Evolutionary conservation across 2,797 vertebrate species (phyloP).

Genomic region (Lates japonicus): DNA sequence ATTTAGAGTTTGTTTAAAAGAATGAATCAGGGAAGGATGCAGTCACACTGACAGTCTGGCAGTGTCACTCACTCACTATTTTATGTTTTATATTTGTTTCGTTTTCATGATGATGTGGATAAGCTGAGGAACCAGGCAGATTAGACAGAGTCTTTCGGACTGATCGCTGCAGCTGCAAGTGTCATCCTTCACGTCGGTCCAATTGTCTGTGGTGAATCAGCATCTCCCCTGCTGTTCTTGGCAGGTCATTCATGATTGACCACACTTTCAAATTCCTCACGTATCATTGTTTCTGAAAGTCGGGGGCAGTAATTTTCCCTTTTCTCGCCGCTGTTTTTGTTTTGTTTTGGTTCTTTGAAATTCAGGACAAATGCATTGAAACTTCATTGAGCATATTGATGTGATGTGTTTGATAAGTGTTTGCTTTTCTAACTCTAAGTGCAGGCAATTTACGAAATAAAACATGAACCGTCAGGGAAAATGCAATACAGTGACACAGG

Average conservation of each 20-base stretch:
- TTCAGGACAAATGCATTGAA: constrained; percentile 11
- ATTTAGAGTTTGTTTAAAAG: too few relatives aligned
- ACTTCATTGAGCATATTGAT: constrained; percentile 9
- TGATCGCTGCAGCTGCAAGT: constrained; percentile 7
- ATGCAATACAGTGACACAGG: not conserved
- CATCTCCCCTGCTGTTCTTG: constrained; percentile 33
- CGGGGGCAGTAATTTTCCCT: constrained; percentile 4
- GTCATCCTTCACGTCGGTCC: constrained; percentile 3
- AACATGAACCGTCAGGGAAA: constrained; percentile 1
- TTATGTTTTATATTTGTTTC: not conserved
- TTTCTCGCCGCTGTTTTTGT: not conserved
- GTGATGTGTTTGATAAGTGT: constrained; percentile 4
- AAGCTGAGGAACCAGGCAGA: not conserved
- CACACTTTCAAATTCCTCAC: constrained; percentile 17
- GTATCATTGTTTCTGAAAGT: not conserved
- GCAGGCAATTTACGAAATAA: constrained; percentile 22
- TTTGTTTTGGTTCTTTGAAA: constrained; percentile 12
- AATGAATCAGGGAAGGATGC: too few relatives aligned
- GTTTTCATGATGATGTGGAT: not conserved
- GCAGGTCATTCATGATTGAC: constrained; percentile 35
- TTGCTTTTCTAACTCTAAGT: constrained; percentile 3
- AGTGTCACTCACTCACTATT: too few relatives aligned
- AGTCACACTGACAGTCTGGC: too few relatives aligned
- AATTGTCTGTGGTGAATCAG: constrained; percentile 21
- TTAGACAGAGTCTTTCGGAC: not conserved